Evolutionary conservation across 2,888 invertebrate species (phyloP).

Genomic region (Stenodema calcarata): DNA sequence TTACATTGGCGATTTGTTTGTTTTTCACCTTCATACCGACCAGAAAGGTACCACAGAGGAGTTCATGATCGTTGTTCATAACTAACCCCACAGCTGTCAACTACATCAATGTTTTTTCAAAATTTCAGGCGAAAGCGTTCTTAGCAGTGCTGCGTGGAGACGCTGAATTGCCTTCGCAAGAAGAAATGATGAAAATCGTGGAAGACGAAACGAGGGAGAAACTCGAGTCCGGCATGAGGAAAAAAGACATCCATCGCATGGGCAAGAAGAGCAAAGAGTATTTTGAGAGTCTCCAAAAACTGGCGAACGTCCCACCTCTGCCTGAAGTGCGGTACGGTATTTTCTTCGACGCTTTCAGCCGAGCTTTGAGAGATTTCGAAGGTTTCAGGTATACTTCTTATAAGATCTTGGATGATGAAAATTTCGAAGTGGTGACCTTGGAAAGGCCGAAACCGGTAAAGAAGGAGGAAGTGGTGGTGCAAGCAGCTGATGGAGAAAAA

Average conservation of each 20-base stretch:
- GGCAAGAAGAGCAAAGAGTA: constrained; percentile 76
- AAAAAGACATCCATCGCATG: constrained; percentile 83
- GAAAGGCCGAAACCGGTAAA: constrained; percentile 13
- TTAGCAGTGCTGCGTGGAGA: constrained; percentile 70
- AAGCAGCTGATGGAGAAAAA: background rate
- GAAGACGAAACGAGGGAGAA: constrained; percentile 68
- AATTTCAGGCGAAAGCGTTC: constrained; percentile 70
- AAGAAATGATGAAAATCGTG: constrained; percentile 71
- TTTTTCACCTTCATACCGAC: too few relatives aligned
- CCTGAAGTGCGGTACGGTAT: constrained; percentile 74
- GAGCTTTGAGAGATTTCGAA: constrained; percentile 70
- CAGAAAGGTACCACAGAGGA: too few relatives aligned
- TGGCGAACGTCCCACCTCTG: constrained; percentile 66
- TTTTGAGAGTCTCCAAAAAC: constrained; percentile 69
- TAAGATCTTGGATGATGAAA: constrained; percentile 69
- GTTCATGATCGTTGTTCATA: background rate
- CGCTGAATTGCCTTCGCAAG: constrained; percentile 68
- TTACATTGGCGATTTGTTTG: too few relatives aligned
- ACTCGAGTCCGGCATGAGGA: constrained; percentile 70
- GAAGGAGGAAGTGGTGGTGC: background rate
- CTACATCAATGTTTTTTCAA: background rate
- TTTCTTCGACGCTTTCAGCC: constrained; percentile 72
- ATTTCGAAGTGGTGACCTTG: constrained; percentile 59
- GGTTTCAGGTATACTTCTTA: constrained; percentile 71
- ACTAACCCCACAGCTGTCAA: background rate